Evolutionary conservation across 2,888 invertebrate genomes (phyloP), one percentile per base, ranked within the genome.

Genomic region (Eupithecia exiguata): DNA sequence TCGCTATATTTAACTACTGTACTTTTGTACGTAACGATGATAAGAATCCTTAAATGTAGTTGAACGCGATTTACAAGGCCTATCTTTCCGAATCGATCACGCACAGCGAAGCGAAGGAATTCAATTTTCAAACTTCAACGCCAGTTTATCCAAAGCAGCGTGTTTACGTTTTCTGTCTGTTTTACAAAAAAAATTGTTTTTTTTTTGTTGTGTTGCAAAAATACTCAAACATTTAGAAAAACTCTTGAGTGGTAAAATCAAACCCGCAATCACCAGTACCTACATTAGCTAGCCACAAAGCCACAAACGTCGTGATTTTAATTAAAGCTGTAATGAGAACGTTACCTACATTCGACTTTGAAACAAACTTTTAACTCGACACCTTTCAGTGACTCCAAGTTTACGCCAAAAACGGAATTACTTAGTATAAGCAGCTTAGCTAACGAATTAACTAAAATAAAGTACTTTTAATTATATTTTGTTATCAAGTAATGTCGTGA

Each of bases 331-430:
- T 71, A 63, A 68, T 68, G 30, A 63, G 30, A 63, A 68, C 65
- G 43, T 68, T 30, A n/a, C n/a, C n/a, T n/a, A 68, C 53, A n/a
- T 70, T 70, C 25, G 61, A 53, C 58, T 65, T 74, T 65, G 53
- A 46, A 69, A 70, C 70, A 69, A 69, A 69, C 66, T 65, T 66
- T 58, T 43, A 69, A 70, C 58, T 70, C 67, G 70, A 74, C 62
- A 70, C 70, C 68, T 68, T 63, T 69, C 30, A 70, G 66, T 66
- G 21, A 65, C 65, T 65, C 21, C 65, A 43, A 73, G 61, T 66
- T 70, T 74, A 70, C 49, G 67, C 10, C 61, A n/a, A 62, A 68
- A 74, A 70, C 68, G 68, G 67, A 74, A 74, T 74, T 68, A 68
- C 53, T 70, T 68, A 30, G 63, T 35, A n/a, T 38, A 72, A 72